Base-by-base conservation (phyloP, 2,113 vertebrate genomes). In the Cyanistes caeruleus region DNA sequence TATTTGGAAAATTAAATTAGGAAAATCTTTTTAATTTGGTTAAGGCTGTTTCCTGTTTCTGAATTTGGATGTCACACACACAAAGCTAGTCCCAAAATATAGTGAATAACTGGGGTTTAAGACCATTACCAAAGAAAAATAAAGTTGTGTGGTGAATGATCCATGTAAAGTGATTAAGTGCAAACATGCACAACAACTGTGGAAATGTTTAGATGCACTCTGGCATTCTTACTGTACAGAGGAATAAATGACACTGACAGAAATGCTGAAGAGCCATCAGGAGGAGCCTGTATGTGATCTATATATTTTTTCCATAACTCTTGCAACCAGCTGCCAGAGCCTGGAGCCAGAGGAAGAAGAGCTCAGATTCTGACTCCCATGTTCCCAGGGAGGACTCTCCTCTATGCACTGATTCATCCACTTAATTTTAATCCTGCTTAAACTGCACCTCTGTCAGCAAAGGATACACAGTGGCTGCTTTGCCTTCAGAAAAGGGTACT, bases 11-110 rank as follows among this genome's bases (percentile, higher is more conserved):
- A 95, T 67, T 95, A 84, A 79, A 96, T 79, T 94, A 82, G 60
- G 94, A 82, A 92, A 93, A 62, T 73, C 28, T 92, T 94, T 96
- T 96, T 96, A 91, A 90, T 90, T 93, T 27, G 62, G 49, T 91
- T 96, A 95, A 58, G 52, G 84, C 43, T 70, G 41, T 74, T 95
- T 86, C 92, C 88, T 90, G 41, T 77, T 95, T 90, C 92, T 93
- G 75, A 95, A 69, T 96, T 60, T 44, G 77, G 92, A 81, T 63
- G 56, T 96, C 62, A 69, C 67, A 92, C 67, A 92, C 27, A 83
- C 41, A 95, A 91, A 93, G 37, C 35, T 62, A 78, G 87, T 86
- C 84, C 55, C 88, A 93, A 81, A 86, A 72, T 52, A 87, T 0
- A 92, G 46, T 60, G 39, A 88, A 82, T 31, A 89, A 85, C 48